A percentile compares a stretch with the other conserved stretches of the same genome.
Evolutionary conservation across 1,140 invertebrate genomes (phyloP).

Genomic region (Trachymyrmex septentrionalis): DNA sequence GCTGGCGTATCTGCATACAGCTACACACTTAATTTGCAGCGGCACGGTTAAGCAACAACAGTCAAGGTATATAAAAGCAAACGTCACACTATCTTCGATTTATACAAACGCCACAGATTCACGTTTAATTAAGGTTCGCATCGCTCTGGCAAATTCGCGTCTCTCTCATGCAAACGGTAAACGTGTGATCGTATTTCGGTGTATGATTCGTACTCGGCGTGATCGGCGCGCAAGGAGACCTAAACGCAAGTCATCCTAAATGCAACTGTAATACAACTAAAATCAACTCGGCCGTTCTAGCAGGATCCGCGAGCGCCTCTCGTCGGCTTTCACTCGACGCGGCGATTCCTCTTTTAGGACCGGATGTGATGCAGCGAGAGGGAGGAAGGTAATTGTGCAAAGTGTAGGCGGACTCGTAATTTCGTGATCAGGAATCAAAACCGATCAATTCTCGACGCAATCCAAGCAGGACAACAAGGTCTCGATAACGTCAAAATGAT

Average conservation of each 20-base stretch:
- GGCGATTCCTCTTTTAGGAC: conserved; percentile 6
- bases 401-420: not conserved
- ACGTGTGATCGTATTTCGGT: conserved; percentile 8
- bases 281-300: conserved; percentile 1
- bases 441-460: not conserved
- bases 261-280: not conserved
- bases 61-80: conserved; percentile 10
- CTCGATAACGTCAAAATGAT: too few species aligned
- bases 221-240: conserved; percentile 12
- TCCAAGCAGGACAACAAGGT: too few species aligned
- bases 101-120: conserved; percentile 4
- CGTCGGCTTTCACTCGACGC: conserved; percentile 37
- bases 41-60: conserved; percentile 5
- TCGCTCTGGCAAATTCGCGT: conserved; percentile 33
- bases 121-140: not conserved
- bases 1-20: not conserved
- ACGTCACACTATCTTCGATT: conserved; percentile 1
- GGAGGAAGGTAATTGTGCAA: not conserved
- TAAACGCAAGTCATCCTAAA: conserved; percentile 22
- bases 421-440: conserved; percentile 2
- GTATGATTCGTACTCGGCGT: conserved; percentile 11
- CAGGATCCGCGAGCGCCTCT: not conserved
- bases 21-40: conserved; percentile 43
- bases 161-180: conserved; percentile 49
- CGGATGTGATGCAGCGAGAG: not conserved